Evolutionary conservation across 2,113 vertebrate species (phyloP), one percentile per base, ranked within the genome.

Genomic region (Piaya cayana): DNA sequence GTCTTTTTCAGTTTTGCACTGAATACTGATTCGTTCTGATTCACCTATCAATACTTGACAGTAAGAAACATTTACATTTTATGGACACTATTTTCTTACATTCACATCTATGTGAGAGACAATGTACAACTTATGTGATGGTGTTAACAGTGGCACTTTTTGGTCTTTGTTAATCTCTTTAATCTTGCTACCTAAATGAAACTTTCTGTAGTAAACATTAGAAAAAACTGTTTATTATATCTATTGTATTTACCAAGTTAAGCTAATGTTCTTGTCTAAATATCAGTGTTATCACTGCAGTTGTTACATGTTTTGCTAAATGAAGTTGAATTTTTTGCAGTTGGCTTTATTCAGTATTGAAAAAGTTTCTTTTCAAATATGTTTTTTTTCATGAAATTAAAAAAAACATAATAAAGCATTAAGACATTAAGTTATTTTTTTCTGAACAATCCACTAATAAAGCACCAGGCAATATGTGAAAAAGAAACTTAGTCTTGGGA

Each of bases 21-120:
- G 72, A 85, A 79, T 92, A 72, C 67, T 34, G 32, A 62, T 92
- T 88, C 19, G 27, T 88, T 93, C 39, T 80, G 62, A 52, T 95
- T 95, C 79, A 79, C n/a, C 82, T 91, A 89, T 32, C 58, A 78
- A 18, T 95, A 72, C 26, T 82, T 91, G 74, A 75, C 70, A 93
- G 60, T 79, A 76, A 72, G 84, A 89, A 80, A 56, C 30, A 83
- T 78, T 81, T 68, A 55, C 56, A 78, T 93, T 88, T 93, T 90
- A 25, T 39, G 74, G 83, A 56, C 23, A 71, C 12, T 63, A 5
- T 91, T 88, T 65, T 64, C 11, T 78, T 86, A 7, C 36, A 30
- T 84, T 76, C 70, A 47, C 15, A 19, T 93, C 42, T 47, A 0
- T 20, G 25, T 70, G 70, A 81, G 53, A 82, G n/a, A 60, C 47